Evolutionary conservation across 2,797 vertebrate genomes (phyloP).

Genomic region (Etheostoma nigrum): DNA sequence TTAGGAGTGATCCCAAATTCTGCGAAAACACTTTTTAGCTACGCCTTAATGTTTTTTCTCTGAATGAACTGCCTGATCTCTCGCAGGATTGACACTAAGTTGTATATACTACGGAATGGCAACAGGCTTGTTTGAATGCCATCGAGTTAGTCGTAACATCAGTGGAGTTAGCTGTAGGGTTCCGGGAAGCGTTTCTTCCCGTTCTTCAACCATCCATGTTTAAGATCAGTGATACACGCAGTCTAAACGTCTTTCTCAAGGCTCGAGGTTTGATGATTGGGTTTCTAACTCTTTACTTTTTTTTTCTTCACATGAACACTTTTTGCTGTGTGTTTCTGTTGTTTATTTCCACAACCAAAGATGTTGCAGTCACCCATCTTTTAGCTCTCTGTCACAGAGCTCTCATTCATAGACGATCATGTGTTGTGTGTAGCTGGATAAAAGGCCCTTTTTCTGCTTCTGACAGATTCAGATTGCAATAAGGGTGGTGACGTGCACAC

Average conservation of each 20-base stretch:
- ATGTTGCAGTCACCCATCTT: constrained; percentile 65
- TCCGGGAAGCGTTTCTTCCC: constrained; percentile 35
- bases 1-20: constrained; percentile 63
- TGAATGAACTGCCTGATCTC: constrained; percentile 66
- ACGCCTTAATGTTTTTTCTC: constrained; percentile 74
- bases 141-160: constrained; percentile 20
- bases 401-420: background rate
- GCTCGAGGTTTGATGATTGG: constrained; percentile 40
- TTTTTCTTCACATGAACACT: constrained; percentile 2
- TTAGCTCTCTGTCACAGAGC: constrained; percentile 54
- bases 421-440: constrained; percentile 16
- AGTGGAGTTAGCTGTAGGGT: constrained; percentile 33
- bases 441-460: constrained; percentile 24
- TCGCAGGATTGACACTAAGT: constrained; percentile 60
- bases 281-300: constrained; percentile 22
- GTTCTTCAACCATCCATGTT: constrained; percentile 42
- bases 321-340: constrained; percentile 48
- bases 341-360: constrained; percentile 82
- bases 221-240: constrained; percentile 42
- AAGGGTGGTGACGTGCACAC: constrained; percentile 32
- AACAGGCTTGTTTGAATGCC: constrained; percentile 49
- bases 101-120: constrained; percentile 61
- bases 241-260: constrained; percentile 32
- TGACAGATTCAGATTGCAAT: constrained; percentile 32
- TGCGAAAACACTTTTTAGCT: constrained; percentile 70